These are phyloP conservation scores for Alethe castanea DNA, from an alignment of 2,113 vertebrate species.

Conservation along the genomic window DNA sequence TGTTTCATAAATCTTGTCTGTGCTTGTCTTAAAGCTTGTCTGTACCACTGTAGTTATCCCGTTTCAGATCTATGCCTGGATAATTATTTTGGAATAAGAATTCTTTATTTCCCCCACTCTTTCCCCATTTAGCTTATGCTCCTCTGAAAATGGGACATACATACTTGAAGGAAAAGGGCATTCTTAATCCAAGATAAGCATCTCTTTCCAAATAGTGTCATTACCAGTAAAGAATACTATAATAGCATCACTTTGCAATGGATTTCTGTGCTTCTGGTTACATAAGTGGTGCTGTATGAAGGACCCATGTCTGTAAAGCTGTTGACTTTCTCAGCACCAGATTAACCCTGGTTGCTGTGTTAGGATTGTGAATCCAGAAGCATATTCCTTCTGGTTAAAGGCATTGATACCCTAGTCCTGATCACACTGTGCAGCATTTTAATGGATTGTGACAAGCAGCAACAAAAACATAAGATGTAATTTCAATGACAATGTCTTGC, in stretches of 20 bases:
- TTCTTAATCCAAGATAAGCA: neutral
- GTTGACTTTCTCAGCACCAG: neutral
- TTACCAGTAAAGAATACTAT: neutral
- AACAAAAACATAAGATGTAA: neutral
- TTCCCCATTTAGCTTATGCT: neutral
- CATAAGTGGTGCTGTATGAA: neutral
- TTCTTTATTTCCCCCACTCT: neutral
- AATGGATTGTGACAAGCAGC: neutral
- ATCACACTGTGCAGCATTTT: neutral
- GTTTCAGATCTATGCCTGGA: neutral
- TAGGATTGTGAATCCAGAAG: neutral
- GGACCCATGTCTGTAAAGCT: neutral
- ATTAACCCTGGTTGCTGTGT: neutral
- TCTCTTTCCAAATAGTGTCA: neutral
- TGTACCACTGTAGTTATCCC: neutral
- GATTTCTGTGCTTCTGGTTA: neutral
- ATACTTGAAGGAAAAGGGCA: neutral
- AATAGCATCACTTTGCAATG: neutral
- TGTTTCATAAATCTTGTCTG: neutral
- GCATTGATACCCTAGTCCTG: neutral
- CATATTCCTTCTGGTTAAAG: neutral
- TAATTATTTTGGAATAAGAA: conserved; percentile 4
- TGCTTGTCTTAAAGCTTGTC: neutral
- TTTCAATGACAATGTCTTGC: neutral
- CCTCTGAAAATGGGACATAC: neutral